Percentiles rank a stretch among this genome's conserved stretches.
Conservation (phyloP, 2,888 invertebrate species). For the Elysia crispata region DNA sequence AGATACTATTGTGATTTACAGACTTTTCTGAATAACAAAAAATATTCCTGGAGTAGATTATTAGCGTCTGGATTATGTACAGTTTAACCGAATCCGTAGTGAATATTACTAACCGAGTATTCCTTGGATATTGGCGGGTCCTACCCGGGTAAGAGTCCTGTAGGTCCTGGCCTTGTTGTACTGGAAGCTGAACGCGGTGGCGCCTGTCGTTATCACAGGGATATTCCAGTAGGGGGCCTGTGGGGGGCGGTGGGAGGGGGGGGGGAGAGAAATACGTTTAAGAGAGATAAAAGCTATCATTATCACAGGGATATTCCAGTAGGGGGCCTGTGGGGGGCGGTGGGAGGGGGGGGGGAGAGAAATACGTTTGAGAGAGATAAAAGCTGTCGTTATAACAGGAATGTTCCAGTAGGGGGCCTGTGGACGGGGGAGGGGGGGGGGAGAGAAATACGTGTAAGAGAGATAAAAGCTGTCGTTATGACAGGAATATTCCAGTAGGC, state of each 20-base stretch:
- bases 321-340: slow-evolving; percentile 71
- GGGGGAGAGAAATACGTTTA: too few relatives aligned
- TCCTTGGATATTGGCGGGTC: slow-evolving; percentile 67
- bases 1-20: too few relatives aligned
- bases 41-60: too few relatives aligned
- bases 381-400: slow-evolving; percentile 88
- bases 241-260: too few relatives aligned
- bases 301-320: slow-evolving; percentile 91
- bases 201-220: slow-evolving; percentile 86
- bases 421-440: too few relatives aligned
- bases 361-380: too few relatives aligned
- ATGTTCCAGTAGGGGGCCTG: slow-evolving; percentile 84
- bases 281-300: too few relatives aligned
- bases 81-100: slow-evolving; percentile 52
- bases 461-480: slow-evolving; percentile 85
- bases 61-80: too few relatives aligned
- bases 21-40: too few relatives aligned
- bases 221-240: slow-evolving; percentile 84
- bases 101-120: slow-evolving; percentile 53
- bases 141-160: slow-evolving; percentile 84
- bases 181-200: slow-evolving; percentile 70
- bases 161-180: slow-evolving; percentile 79
- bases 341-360: too few relatives aligned
- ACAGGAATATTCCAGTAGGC: slow-evolving; percentile 92
- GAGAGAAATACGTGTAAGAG: too few relatives aligned